These are phyloP conservation scores for Vulpes ferrilata DNA, from an alignment of 2,113 vertebrate genomes.

Conservation along the genomic window DNA sequence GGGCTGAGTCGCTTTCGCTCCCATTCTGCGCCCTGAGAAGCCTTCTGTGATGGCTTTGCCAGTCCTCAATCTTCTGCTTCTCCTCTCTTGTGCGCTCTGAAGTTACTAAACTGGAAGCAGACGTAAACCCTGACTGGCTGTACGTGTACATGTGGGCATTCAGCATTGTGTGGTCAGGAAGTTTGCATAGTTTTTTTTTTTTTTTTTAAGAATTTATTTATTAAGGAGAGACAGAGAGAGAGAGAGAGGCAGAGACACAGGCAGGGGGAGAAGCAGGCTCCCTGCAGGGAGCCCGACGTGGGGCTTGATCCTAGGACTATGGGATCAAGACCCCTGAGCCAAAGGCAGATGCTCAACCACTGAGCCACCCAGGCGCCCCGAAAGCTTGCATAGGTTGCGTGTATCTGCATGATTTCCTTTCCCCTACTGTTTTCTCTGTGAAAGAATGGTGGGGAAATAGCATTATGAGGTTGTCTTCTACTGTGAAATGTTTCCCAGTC, in stretches of 20 bases:
- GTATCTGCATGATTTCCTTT: neutral
- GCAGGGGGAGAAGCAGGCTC: no score
- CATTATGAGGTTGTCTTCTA: neutral
- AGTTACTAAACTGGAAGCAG: neutral
- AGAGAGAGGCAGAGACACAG: no score
- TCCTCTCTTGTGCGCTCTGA: neutral
- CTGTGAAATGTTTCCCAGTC: neutral
- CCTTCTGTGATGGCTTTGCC: slow-evolving; percentile 14
- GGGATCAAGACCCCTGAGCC: no score
- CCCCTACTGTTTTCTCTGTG: neutral
- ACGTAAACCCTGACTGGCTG: neutral
- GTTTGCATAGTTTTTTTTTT: neutral
- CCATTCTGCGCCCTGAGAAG: neutral
- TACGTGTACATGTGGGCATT: neutral
- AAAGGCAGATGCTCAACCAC: no score
- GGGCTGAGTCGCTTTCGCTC: slow-evolving; percentile 1
- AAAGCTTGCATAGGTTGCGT: neutral
- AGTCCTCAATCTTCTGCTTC: neutral
- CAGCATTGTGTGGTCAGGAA: neutral
- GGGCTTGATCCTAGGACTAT: no score
- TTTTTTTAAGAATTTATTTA: no score
- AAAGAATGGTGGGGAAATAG: neutral
- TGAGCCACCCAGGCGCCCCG: neutral
- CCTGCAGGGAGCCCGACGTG: no score
- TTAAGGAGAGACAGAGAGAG: no score